Base-by-base conservation (phyloP, 1,140 invertebrate species). In the Ruditapes philippinarum region DNA sequence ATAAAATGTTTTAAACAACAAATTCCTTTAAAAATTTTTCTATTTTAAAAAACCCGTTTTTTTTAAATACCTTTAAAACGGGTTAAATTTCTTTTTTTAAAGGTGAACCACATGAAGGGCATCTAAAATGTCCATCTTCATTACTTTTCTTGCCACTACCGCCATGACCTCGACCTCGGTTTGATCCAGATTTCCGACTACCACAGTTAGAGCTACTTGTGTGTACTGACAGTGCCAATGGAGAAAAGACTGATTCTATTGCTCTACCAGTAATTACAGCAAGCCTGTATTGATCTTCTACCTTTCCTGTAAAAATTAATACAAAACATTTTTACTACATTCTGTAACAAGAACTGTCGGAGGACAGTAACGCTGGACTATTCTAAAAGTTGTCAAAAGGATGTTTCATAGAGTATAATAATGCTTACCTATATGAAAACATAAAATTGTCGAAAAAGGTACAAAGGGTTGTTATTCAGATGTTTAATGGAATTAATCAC, bases 81-180 rank as follows among this genome's bases (percentile, higher is more conserved):
- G 38, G 65, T n/a, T n/a, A 60, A 28, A 83, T 31, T 45, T 83
- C 81, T 70, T 38, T 83, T n/a, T 38, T 83, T n/a, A 83, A 70
- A 28, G 60, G 81, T 5, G 60, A 45, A 14, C 70, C 19, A 51
- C 81, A 83, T 17, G 60, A 68, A 9, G 81, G 81, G n/a, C 81
- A 83, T 0, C 7, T 12, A 3, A 25, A 40, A 12, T 17, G 38
- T 7, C 9, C 38, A 51, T 65, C 81, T n/a, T 38, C 28, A 5
- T 22, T 33, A 12, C 28, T 19, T 49, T 70, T 83, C n/a, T 70
- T 70, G 9, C 60, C 60, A 82, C 60, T 38, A 0, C 79, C 79
- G 22, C 79, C 57, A 38, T 81, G 19, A 40, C 79, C 79, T 25
- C 25, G 49, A 28, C n/a, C 42, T 14, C 60, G 62, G 4, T 28